These are phyloP conservation scores for Sylvicola fuscatus DNA, from an alignment of 2,888 invertebrate species.

Conservation along the genomic window DNA sequence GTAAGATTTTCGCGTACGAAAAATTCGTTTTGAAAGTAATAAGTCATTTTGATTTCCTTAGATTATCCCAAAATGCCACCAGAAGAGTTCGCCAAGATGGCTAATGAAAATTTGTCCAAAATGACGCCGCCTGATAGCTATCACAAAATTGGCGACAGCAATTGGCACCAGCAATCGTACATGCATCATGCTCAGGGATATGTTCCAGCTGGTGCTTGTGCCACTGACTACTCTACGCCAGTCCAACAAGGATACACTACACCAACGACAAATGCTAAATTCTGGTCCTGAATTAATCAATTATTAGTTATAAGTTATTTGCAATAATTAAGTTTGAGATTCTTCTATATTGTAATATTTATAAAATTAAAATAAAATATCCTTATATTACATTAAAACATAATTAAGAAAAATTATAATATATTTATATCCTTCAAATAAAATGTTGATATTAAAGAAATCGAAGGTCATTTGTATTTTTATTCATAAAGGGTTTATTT, in stretches of 20 bases:
- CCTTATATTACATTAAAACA: too few species aligned
- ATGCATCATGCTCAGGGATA: constrained; percentile 2
- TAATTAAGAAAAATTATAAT: too few species aligned
- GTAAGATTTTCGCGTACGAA: constrained; percentile 9
- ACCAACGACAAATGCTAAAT: constrained; percentile 5
- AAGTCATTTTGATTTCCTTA: constrained; percentile 6
- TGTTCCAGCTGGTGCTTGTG: not conserved
- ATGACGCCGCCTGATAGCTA: constrained; percentile 20
- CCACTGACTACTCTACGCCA: constrained; percentile 5
- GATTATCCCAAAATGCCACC: constrained; percentile 33
- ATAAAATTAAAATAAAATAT: too few species aligned
- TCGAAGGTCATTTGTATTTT: too few species aligned
- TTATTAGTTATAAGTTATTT: not conserved
- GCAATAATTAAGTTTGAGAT: not conserved
- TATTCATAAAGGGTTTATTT: too few species aligned
- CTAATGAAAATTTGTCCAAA: constrained; percentile 23
- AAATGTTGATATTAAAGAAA: too few species aligned
- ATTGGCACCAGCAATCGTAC: constrained; percentile 24
- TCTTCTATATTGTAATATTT: not conserved
- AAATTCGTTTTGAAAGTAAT: not conserved
- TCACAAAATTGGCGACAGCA: constrained; percentile 20
- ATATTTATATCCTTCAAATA: too few species aligned
- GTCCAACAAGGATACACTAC: constrained; percentile 5
- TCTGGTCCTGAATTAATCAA: constrained; percentile 3
- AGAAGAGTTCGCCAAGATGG: constrained; percentile 28